Evolutionary conservation across 2,113 vertebrate species (phyloP).

Genomic region (Cephalopholis sonnerati): DNA sequence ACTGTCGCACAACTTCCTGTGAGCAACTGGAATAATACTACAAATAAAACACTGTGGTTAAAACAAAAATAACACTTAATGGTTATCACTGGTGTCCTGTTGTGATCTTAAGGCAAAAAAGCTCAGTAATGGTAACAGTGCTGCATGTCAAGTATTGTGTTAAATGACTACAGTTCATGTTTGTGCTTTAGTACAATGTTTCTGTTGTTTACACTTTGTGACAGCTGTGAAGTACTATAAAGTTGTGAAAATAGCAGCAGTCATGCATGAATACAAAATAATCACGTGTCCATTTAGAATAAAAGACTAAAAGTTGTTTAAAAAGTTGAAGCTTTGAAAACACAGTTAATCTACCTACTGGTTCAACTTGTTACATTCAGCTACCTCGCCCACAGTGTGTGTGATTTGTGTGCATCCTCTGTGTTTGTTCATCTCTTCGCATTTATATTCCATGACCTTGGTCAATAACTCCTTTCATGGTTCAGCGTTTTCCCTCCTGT

Average conservation of each 20-base stretch:
- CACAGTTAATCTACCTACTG: not conserved
- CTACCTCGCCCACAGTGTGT: not conserved
- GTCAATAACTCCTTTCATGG: slow-evolving; percentile 43
- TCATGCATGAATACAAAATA: not conserved
- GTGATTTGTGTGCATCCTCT: not conserved
- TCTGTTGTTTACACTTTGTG: not conserved
- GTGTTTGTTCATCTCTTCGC: slow-evolving; percentile 30
- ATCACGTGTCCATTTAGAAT: not conserved
- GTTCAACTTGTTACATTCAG: not conserved
- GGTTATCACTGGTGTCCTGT: not conserved
- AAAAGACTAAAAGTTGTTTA: not conserved
- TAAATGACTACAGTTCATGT: not conserved
- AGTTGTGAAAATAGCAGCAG: not conserved
- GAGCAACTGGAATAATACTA: not conserved
- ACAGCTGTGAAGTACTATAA: not conserved
- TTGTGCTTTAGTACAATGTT: not conserved
- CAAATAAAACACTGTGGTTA: not conserved
- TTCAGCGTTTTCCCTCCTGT: slow-evolving; percentile 42
- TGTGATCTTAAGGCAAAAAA: not conserved
- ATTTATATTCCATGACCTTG: slow-evolving; percentile 46
- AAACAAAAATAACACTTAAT: not conserved
- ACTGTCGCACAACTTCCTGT: not conserved
- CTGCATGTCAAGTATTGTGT: not conserved
- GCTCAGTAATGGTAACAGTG: not conserved
- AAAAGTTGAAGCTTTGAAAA: not conserved